Evolutionary conservation across 2,888 invertebrate genomes (phyloP).

Genomic region (Heliothis peltigera): DNA sequence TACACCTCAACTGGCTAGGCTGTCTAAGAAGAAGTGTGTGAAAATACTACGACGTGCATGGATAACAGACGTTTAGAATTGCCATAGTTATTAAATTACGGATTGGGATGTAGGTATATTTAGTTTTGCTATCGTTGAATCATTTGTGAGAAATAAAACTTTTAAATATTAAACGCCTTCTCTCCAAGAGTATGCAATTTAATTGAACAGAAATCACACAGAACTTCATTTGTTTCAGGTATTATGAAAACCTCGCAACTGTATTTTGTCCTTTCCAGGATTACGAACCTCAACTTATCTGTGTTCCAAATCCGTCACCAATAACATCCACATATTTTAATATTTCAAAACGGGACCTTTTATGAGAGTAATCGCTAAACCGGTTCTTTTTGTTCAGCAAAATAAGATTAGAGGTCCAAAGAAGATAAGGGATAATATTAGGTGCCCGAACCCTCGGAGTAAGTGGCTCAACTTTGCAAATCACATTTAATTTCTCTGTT

Average conservation of each 20-base stretch:
- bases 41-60: no score
- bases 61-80: no score
- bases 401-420: slow-evolving; percentile 67
- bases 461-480: slow-evolving; percentile 70
- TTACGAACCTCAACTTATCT: background rate
- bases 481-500: slow-evolving; percentile 71
- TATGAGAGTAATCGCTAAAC: slow-evolving; percentile 15
- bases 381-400: slow-evolving; percentile 45
- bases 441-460: slow-evolving; percentile 47
- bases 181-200: no score
- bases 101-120: no score
- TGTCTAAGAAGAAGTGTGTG: no score
- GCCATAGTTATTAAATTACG: no score
- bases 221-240: no score
- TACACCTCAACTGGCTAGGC: no score
- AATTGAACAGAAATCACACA: no score
- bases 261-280: background rate
- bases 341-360: slow-evolving; percentile 28
- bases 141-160: no score
- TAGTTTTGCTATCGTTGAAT: no score
- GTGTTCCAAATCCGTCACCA: background rate
- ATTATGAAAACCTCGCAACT: background rate
- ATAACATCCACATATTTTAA: slow-evolving; percentile 21
- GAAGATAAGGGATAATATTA: slow-evolving; percentile 68
- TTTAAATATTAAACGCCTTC: no score